These are phyloP conservation scores for Cynodonichthys magdalenae DNA, from an alignment of 2,797 vertebrate species.

Conservation along the genomic window DNA sequence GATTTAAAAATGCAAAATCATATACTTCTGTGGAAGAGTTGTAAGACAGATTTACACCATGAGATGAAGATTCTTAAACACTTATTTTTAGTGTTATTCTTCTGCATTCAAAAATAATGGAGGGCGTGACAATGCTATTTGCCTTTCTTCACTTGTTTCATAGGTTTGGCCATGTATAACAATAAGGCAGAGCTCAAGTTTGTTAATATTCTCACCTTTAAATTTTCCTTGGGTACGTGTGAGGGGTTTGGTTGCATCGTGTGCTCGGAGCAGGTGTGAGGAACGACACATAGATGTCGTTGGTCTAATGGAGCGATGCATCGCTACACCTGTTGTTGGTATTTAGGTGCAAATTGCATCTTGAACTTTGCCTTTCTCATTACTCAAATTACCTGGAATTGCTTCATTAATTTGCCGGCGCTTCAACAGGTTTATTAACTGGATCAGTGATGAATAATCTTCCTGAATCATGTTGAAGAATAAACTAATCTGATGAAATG, in stretches of 20 bases:
- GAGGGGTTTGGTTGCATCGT: no score
- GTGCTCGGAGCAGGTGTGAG: neutral
- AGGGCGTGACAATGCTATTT: neutral
- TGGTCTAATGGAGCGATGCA: neutral
- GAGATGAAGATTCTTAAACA: slow-evolving; percentile 13
- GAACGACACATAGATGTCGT: neutral
- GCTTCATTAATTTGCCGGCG: no score
- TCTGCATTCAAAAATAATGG: slow-evolving; percentile 12
- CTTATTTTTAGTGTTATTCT: neutral
- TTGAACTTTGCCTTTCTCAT: no score
- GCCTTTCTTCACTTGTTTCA: neutral
- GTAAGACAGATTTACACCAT: slow-evolving; percentile 29
- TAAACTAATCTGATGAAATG: no score
- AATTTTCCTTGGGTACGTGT: neutral
- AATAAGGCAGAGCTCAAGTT: no score
- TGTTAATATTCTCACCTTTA: neutral
- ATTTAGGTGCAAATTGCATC: no score
- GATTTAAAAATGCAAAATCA: no score
- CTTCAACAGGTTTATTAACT: no score
- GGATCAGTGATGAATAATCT: no score
- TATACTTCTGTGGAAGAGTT: neutral
- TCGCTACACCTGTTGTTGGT: no score
- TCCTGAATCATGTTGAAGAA: no score
- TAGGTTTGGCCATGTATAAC: neutral
- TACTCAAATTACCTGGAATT: no score